Conservation (phyloP, 2,797 vertebrate genomes). For the Serranus cabrilla region DNA sequence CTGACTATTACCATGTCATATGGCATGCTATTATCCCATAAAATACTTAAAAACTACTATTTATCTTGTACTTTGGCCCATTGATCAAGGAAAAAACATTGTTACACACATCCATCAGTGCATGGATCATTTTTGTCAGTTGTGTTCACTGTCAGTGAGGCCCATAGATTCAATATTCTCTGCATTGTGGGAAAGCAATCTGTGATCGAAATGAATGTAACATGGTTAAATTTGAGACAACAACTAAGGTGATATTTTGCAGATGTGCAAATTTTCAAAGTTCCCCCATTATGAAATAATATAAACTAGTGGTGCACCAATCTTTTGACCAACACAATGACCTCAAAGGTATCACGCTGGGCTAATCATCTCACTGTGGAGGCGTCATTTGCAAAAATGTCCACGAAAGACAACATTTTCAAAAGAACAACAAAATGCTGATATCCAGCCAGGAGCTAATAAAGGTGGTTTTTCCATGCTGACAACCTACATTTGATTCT, state of each 20-base stretch:
- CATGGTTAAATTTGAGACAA: not conserved
- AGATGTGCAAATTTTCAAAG: not conserved
- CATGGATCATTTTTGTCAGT: not conserved
- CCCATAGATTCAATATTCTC: not conserved
- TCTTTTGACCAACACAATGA: slow-evolving; percentile 41
- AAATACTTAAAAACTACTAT: not conserved
- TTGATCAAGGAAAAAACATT: not conserved
- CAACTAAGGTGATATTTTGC: not conserved
- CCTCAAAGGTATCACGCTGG: slow-evolving; percentile 30
- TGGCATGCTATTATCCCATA: not conserved
- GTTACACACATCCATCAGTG: not conserved
- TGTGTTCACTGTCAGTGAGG: slow-evolving; percentile 2
- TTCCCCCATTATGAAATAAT: not conserved
- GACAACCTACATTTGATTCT: slow-evolving; percentile 91
- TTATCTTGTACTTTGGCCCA: not conserved
- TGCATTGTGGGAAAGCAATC: slow-evolving; percentile 11
- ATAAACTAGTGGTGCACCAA: slow-evolving; percentile 21
- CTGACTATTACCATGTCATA: not conserved
- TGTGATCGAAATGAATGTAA: not conserved
- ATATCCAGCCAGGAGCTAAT: slow-evolving; percentile 86
- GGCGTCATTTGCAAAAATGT: slow-evolving; percentile 52
- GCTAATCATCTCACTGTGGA: slow-evolving; percentile 27
- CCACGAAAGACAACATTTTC: slow-evolving; percentile 43
- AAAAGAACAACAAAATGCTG: slow-evolving; percentile 58
- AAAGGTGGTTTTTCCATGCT: slow-evolving; percentile 90